Conservation (phyloP, 2,888 invertebrate genomes). For the Cryptocephalus moraei region DNA sequence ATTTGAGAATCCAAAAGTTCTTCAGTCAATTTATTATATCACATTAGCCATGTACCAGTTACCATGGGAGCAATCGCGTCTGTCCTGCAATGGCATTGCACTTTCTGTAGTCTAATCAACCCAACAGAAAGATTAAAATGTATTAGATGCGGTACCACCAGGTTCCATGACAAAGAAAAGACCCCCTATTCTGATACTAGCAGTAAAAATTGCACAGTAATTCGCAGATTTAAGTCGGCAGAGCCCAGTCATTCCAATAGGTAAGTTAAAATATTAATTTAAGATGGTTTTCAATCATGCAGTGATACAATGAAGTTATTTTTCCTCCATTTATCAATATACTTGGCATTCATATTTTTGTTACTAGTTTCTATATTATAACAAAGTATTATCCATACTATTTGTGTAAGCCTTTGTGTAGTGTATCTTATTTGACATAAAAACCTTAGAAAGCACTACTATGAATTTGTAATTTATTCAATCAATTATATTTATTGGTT, state of each 20-base stretch:
- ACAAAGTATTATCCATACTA: too few species aligned
- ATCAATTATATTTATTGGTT: too few species aligned
- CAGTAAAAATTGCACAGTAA: conserved; percentile 33
- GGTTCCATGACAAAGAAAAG: conserved; percentile 28
- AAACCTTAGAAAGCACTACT: too few species aligned
- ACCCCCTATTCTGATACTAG: conserved; percentile 19
- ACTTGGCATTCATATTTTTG: too few species aligned
- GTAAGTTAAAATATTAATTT: background rate
- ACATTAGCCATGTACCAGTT: conserved; percentile 39
- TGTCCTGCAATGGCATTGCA: conserved; percentile 89
- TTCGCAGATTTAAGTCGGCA: conserved; percentile 26
- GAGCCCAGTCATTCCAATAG: conserved; percentile 18
- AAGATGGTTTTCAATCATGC: too few species aligned
- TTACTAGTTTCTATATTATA: too few species aligned
- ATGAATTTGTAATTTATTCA: too few species aligned
- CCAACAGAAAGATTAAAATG: conserved; percentile 78
- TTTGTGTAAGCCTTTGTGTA: too few species aligned
- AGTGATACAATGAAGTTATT: too few species aligned
- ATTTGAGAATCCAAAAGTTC: conserved; percentile 12
- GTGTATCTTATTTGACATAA: too few species aligned
- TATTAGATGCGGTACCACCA: conserved; percentile 67
- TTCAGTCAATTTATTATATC: conserved; percentile 4
- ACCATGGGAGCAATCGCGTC: conserved; percentile 88
- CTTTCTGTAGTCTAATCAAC: conserved; percentile 78
- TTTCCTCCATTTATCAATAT: too few species aligned